Base-by-base conservation (phyloP, 2,797 vertebrate genomes). In the Chrosomus eos region DNA sequence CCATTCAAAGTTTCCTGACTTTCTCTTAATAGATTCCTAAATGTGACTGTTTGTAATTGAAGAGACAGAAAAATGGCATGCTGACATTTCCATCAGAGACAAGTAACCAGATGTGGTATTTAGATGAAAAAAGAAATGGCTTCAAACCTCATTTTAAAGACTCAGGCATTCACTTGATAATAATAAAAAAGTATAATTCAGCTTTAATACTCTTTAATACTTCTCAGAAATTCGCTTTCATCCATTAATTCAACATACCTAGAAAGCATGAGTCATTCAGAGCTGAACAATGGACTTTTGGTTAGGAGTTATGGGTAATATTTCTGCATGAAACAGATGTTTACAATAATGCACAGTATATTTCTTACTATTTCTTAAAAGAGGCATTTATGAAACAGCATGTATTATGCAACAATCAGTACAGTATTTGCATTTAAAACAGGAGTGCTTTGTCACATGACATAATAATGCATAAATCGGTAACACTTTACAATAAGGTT, bases 21-120 rank as follows among this genome's bases (percentile, higher is more conserved):
- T 51, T 38, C 36, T 60, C 53, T n/a, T 45, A 71, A 45, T n/a
- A 62, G 51, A 60, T 38, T 82, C 53, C 26, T 73, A 82, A 73
- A 82, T 74, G 21, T 48, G 58, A 64, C 0, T 67, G 58, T 64
- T 45, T 36, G 38, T 62, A 66, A 66, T 40, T 74, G 28, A 83
- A 74, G 43, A 48, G 28, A 66, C 38, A 36, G 11, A 73, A 55
- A 72, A 74, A 82, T 3, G 28, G n/a, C 60, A 58, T 7, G 13
- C 9, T 73, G 58, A 81, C 51, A 43, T 81, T 81, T 81, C 70
- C 79, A 67, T 53, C 14, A 40, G 48, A 40, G 33, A 58, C 21
- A 40, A 62, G 38, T 18, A 45, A 33, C 19, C 66, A 58, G 48
- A 60, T 51, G 28, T 82, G 81, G 21, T 71, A 74, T 82, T 82